Percentiles rank a stretch among this genome's conserved stretches.
Conservation (phyloP, 2,888 invertebrate species). For the Diplazon laetatorius region DNA sequence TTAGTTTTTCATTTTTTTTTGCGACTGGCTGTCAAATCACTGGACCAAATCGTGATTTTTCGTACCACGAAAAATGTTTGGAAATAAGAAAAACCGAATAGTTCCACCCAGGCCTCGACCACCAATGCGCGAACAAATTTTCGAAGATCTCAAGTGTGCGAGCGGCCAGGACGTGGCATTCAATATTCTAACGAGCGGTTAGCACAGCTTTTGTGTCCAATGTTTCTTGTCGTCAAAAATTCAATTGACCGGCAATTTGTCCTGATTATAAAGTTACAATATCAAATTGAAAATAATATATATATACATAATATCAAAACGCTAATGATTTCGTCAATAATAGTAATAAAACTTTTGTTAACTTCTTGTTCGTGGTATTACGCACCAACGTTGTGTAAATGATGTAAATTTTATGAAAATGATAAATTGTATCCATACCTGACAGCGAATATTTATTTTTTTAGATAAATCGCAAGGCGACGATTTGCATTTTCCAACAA, state of each 20-base stretch:
- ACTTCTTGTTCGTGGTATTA: too few species aligned
- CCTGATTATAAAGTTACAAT: too few species aligned
- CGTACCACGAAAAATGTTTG: constrained; percentile 71
- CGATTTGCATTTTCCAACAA: constrained; percentile 64
- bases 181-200: constrained; percentile 72
- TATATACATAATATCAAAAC: background rate
- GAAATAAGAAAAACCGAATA: constrained; percentile 74
- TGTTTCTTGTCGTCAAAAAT: background rate
- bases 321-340: constrained; percentile 13
- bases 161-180: constrained; percentile 75
- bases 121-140: constrained; percentile 75
- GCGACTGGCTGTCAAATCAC: background rate
- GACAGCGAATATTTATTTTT: too few species aligned
- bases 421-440: constrained; percentile 47
- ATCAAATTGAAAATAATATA: background rate
- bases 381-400: too few species aligned
- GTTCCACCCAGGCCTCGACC: constrained; percentile 77
- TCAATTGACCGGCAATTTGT: too few species aligned
- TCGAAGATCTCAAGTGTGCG: constrained; percentile 76
- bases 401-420: constrained; percentile 34
- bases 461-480: constrained; percentile 57
- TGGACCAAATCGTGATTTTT: background rate
- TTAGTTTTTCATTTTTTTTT: background rate
- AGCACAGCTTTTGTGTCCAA: background rate
- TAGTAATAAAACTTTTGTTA: too few species aligned